Evolutionary conservation across 2,113 vertebrate genomes (phyloP), one percentile per base, ranked within the genome.

Genomic region (Leptobrachium leishanense): DNA sequence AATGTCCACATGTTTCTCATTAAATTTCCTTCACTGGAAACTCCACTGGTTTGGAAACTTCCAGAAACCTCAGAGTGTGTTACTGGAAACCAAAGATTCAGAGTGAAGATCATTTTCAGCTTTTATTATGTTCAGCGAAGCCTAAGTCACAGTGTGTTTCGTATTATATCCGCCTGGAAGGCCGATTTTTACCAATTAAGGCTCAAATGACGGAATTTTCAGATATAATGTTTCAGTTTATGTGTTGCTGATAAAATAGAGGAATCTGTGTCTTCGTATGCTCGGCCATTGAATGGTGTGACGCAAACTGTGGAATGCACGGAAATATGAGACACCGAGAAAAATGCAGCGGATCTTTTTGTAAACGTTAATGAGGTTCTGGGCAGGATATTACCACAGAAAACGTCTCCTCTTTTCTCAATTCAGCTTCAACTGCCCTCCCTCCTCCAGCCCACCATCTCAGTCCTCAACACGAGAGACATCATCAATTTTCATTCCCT

Each of bases 1-100:
- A 41, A 2, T 12, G 41, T 73, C 77, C 77, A 79, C 69, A 79
- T 79, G 77, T 66, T 72, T 79, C 73, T 57, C 77, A 73, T 79
- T 79, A 73, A 65, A 42, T 20, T 42, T 2, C 76, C 63, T 54
- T 70, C 43, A 15, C 65, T 73, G 77, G 55, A 67, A 31, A 72
- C 71, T 66, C 63, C 70, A 43, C 71, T 46, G 76, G 57, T 43
- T 66, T 31, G 43, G 43, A 39, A 65, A 57, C 69, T 79, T 79
- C 46, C 62, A 79, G 39, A 67, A 72, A 79, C 73, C 73, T 59
- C 77, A 67, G 2, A 6, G 40, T 66, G 39, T 72, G 65, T 79
- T 79, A 76, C 13, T 64, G 39, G 68, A 54, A 72, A 65, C 42
- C 13, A 72, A 42, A 31, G 8, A 50, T 44, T 53, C 43, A n/a